These are phyloP conservation scores for Eurytoma californica DNA, from an alignment of 2,888 invertebrate genomes.

Conservation along the genomic window DNA sequence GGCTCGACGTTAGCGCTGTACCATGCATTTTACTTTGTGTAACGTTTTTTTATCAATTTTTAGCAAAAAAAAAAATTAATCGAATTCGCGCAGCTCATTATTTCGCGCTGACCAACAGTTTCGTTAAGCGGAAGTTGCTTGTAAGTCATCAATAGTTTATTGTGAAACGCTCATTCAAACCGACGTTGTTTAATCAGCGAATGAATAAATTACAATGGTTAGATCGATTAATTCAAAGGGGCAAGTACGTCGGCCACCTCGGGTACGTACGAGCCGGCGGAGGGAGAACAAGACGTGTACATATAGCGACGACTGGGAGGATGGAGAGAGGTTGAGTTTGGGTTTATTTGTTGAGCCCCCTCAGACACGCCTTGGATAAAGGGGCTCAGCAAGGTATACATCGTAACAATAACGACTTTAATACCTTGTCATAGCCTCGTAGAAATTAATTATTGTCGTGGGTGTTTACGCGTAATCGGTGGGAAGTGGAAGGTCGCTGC, in stretches of 20 bases:
- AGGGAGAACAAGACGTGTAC: neutral
- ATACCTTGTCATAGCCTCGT: slow-evolving; percentile 33
- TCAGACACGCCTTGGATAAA: slow-evolving; percentile 38
- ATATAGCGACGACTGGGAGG: neutral
- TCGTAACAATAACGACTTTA: slow-evolving; percentile 43
- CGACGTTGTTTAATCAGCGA: too few relatives aligned
- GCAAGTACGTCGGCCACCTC: too few relatives aligned
- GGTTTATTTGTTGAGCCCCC: slow-evolving; percentile 37
- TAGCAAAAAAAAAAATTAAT: too few relatives aligned
- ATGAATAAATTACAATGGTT: neutral
- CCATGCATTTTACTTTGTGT: too few relatives aligned
- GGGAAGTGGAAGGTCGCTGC: neutral
- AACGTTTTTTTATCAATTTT: too few relatives aligned
- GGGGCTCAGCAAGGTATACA: slow-evolving; percentile 35
- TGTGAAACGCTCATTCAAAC: too few relatives aligned
- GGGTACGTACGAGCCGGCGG: too few relatives aligned
- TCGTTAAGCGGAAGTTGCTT: too few relatives aligned
- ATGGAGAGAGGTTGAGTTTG: neutral
- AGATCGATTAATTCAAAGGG: neutral
- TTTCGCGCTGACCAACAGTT: too few relatives aligned
- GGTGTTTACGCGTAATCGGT: slow-evolving; percentile 40
- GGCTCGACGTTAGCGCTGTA: too few relatives aligned
- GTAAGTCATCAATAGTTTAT: too few relatives aligned
- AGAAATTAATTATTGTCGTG: slow-evolving; percentile 35
- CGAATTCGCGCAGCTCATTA: too few relatives aligned